Conservation (phyloP, 1,140 invertebrate genomes). For the Dendrolimus punctatus region DNA sequence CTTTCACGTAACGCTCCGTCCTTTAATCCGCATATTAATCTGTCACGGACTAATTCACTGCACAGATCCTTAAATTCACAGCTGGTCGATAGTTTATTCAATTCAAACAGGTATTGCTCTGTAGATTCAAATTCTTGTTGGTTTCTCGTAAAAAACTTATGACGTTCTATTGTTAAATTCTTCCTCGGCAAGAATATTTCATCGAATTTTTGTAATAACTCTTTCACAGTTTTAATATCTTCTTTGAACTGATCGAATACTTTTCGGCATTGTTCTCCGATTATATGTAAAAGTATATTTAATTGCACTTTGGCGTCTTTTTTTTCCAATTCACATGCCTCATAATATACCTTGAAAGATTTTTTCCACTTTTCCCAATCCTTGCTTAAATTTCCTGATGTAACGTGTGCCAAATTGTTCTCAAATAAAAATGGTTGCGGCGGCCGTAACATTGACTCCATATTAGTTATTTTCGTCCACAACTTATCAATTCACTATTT, state of each 20-base stretch:
- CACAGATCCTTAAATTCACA: slow-evolving; percentile 21
- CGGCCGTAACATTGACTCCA: too few species aligned
- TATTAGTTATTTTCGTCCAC: too few species aligned
- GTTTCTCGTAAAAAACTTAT: slow-evolving; percentile 24
- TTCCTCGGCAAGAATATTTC: slow-evolving; percentile 20
- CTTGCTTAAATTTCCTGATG: slow-evolving; percentile 1
- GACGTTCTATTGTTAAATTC: slow-evolving; percentile 23
- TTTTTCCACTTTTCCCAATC: slow-evolving; percentile 6
- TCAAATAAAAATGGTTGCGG: too few species aligned
- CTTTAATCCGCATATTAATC: slow-evolving; percentile 17
- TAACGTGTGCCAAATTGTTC: too few species aligned
- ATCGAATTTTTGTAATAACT: slow-evolving; percentile 18
- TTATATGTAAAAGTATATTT: slow-evolving; percentile 6
- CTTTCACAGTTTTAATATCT: slow-evolving; percentile 5
- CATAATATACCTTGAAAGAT: slow-evolving; percentile 1
- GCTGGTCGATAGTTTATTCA: slow-evolving; percentile 18
- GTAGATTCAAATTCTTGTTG: slow-evolving; percentile 18
- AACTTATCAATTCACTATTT: too few species aligned
- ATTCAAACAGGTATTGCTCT: slow-evolving; percentile 20
- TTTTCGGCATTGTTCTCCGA: slow-evolving; percentile 7
- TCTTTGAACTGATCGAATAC: slow-evolving; percentile 6
- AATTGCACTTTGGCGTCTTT: slow-evolving; percentile 2
- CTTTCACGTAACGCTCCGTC: slow-evolving; percentile 7
- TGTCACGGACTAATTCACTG: slow-evolving; percentile 20
- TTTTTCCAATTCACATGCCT: slow-evolving; percentile 3